Conservation (phyloP, 2,113 vertebrate species). For the Anhinga rufa region DNA sequence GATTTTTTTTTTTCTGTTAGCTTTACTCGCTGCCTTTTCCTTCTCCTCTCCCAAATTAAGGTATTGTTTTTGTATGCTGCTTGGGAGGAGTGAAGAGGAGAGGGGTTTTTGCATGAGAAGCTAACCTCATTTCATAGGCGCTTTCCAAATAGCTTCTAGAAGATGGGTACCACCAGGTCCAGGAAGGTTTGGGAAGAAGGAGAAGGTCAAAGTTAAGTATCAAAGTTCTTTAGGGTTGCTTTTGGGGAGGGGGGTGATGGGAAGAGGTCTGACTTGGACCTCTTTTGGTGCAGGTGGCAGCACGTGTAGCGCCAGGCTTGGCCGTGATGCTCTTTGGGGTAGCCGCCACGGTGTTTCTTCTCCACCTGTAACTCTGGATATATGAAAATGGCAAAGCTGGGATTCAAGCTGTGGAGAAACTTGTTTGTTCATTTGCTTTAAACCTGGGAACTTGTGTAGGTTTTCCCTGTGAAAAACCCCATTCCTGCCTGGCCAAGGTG, state of each 20-base stretch:
- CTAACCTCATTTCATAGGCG: fast-evolving
- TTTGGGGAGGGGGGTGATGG: neutral
- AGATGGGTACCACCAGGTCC: neutral
- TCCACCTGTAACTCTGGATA: neutral
- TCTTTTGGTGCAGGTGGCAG: neutral
- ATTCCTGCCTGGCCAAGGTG: neutral
- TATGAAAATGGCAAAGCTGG: neutral
- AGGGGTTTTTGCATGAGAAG: neutral
- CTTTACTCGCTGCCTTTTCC: neutral
- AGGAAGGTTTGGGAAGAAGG: neutral
- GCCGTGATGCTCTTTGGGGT: neutral
- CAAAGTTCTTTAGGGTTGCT: neutral
- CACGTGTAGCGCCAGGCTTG: neutral
- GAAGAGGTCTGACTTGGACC: neutral
- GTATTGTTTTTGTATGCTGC: neutral
- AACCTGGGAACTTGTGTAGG: neutral
- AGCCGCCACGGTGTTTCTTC: neutral
- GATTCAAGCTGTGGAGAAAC: neutral
- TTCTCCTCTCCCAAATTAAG: neutral
- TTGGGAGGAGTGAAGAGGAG: neutral
- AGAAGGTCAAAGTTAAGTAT: neutral
- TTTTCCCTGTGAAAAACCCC: neutral
- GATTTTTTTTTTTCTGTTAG: neutral
- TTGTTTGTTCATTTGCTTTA: neutral
- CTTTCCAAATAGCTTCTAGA: neutral